Evolutionary conservation across 2,797 vertebrate genomes (phyloP).

Genomic region (Sebastes goodei): DNA sequence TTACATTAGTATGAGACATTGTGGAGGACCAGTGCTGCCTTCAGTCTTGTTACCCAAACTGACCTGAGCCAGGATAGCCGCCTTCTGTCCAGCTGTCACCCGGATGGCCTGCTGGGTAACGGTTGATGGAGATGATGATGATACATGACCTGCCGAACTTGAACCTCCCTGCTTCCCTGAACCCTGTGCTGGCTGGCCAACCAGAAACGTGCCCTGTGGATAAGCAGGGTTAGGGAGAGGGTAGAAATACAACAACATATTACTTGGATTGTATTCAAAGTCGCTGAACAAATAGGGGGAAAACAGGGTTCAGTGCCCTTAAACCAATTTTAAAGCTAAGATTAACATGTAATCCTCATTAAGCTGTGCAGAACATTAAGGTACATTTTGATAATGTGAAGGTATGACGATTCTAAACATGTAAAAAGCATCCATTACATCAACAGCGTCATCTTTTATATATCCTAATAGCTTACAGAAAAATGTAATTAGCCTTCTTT

Average conservation of each 20-base stretch:
- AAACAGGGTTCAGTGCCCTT: too few species aligned
- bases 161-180: slow-evolving; percentile 89
- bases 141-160: slow-evolving; percentile 84
- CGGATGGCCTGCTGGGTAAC: slow-evolving; percentile 90
- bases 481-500: background rate
- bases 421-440: background rate
- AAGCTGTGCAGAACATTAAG: background rate
- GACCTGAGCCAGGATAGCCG: slow-evolving; percentile 95
- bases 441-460: background rate
- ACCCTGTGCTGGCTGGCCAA: slow-evolving; percentile 93
- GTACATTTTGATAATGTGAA: background rate
- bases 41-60: slow-evolving; percentile 14
- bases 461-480: background rate
- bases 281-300: background rate
- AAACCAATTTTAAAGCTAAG: background rate
- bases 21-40: background rate
- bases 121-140: slow-evolving; percentile 85
- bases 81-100: slow-evolving; percentile 96
- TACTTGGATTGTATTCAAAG: background rate
- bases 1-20: background rate
- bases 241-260: background rate
- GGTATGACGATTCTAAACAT: background rate
- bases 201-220: slow-evolving; percentile 94
- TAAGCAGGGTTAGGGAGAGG: background rate
- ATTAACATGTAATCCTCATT: background rate